Percentiles rank a stretch among this genome's conserved stretches.
phyloP scores from a whole-genome alignment of 2,888 invertebrate genomes.

The Pammene aurita region DNA sequence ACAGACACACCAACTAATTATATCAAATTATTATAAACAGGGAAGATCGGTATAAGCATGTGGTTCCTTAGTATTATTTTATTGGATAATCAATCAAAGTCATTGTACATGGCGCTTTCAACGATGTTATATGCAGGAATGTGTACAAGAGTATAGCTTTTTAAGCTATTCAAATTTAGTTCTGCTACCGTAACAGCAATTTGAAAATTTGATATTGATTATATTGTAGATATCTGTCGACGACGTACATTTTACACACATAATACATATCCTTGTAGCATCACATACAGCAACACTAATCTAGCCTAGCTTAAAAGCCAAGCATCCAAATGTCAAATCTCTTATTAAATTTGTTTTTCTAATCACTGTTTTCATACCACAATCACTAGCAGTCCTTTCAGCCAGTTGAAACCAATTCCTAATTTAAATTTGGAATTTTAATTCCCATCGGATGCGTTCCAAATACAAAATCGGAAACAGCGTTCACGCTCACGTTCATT shows the following conservation, averaged over 20 bases:
- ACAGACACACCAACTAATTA: background rate
- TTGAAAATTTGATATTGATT: slow-evolving; percentile 22
- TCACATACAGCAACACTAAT: slow-evolving; percentile 18
- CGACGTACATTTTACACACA: slow-evolving; percentile 33
- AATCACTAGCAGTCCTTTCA: slow-evolving; percentile 13
- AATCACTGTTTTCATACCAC: slow-evolving; percentile 5
- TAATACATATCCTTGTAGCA: slow-evolving; percentile 17
- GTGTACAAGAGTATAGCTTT: too few relatives aligned
- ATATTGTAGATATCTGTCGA: slow-evolving; percentile 17
- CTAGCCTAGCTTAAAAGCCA: slow-evolving; percentile 19
- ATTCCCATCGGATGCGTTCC: slow-evolving; percentile 10
- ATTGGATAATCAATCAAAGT: too few relatives aligned
- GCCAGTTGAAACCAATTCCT: slow-evolving; percentile 32
- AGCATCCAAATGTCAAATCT: slow-evolving; percentile 11
- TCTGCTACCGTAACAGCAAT: slow-evolving; percentile 26
- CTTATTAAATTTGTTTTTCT: slow-evolving; percentile 12
- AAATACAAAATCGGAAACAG: background rate
- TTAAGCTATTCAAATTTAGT: too few relatives aligned
- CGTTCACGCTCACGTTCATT: background rate
- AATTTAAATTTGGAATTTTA: slow-evolving; percentile 13
- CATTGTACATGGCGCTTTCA: too few relatives aligned
- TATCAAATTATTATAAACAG: background rate
- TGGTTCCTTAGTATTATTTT: too few relatives aligned
- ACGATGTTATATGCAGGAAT: too few relatives aligned
- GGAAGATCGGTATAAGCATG: too few relatives aligned